Percentiles rank a stretch among this genome's conserved stretches.
phyloP scores from a whole-genome alignment of 2,888 invertebrate genomes.

The Chrysodeixis includens region DNA sequence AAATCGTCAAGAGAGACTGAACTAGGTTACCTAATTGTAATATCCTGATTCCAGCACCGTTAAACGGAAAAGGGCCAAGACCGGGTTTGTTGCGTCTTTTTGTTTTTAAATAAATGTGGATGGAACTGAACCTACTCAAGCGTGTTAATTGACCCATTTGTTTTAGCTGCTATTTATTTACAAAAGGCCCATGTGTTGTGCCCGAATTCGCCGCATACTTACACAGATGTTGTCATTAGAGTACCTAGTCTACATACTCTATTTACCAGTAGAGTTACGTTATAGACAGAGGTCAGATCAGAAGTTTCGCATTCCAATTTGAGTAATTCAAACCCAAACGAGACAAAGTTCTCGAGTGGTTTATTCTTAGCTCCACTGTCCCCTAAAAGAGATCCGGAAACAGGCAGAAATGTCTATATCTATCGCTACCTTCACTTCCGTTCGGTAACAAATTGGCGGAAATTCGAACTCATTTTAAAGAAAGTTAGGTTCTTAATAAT shows the following conservation, averaged over 20 bases:
- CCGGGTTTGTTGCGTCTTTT: background rate
- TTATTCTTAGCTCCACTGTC: background rate
- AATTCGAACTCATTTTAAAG: background rate
- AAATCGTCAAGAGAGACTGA: background rate
- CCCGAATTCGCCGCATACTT: background rate
- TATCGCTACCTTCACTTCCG: background rate
- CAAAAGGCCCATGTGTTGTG: background rate
- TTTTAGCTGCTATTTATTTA: background rate
- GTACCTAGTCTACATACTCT: too few relatives aligned
- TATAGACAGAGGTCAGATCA: too few relatives aligned
- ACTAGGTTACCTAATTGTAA: constrained; percentile 4
- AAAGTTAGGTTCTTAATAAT: background rate
- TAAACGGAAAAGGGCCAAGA: background rate
- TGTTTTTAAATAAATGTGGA: background rate
- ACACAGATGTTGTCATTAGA: too few relatives aligned
- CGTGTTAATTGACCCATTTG: background rate
- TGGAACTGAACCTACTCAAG: background rate
- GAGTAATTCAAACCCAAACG: background rate
- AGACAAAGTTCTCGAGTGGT: background rate
- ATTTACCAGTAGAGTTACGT: too few relatives aligned
- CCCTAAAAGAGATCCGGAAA: background rate
- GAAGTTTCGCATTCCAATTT: too few relatives aligned
- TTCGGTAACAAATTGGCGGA: background rate
- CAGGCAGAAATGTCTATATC: background rate
- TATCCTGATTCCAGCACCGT: background rate